phyloP scores from a whole-genome alignment of 2,797 vertebrate species.

The Hydrolagus colliei region DNA sequence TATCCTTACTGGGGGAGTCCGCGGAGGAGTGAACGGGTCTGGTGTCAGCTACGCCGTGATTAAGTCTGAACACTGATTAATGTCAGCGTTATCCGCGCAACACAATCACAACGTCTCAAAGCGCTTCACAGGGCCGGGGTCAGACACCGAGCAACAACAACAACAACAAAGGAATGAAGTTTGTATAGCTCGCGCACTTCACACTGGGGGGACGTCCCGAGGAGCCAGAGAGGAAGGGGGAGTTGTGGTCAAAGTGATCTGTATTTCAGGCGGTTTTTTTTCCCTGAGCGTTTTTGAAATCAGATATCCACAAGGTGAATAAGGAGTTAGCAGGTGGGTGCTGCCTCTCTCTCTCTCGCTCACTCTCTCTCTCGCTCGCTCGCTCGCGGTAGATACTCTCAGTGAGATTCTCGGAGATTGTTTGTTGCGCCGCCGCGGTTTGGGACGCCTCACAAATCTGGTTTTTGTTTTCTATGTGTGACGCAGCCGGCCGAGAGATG shows the following conservation, averaged over 20 bases:
- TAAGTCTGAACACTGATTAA: background rate
- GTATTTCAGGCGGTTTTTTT: background rate
- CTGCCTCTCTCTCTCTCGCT: background rate
- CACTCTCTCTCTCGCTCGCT: background rate
- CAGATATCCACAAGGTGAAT: slow-evolving; percentile 80
- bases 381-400: too few relatives aligned
- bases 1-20: slow-evolving; percentile 68
- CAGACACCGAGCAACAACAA: too few relatives aligned
- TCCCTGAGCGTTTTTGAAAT: slow-evolving; percentile 48
- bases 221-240: too few relatives aligned
- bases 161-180: too few relatives aligned
- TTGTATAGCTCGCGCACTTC: too few relatives aligned
- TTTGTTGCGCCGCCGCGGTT: background rate
- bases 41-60: background rate
- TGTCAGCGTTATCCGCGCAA: background rate
- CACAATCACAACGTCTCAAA: too few relatives aligned
- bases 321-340: slow-evolving; percentile 79
- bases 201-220: too few relatives aligned
- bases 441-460: background rate
- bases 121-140: too few relatives aligned
- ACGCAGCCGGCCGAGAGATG: slow-evolving; percentile 75
- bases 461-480: slow-evolving; percentile 39
- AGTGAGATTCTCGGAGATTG: background rate
- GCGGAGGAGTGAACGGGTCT: background rate
- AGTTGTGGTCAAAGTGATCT: too few relatives aligned